Conservation (phyloP, 2,888 invertebrate species). For the Diarsia rubi region DNA sequence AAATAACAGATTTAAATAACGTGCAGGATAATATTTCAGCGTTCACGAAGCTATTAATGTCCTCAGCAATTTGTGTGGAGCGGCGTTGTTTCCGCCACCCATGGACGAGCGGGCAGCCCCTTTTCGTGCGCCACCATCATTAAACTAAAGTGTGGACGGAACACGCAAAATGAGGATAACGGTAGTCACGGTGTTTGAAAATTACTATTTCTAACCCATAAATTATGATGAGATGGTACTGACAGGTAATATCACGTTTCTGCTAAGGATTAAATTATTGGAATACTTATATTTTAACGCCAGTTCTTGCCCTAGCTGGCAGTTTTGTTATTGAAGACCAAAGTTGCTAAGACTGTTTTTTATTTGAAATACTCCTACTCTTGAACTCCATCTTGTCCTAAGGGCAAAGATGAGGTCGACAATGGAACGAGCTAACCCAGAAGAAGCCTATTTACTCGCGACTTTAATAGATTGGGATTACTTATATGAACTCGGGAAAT, state of each 20-base stretch:
- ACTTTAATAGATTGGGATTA: too few species aligned
- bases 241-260: not conserved
- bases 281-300: not conserved
- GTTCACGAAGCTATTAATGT: constrained; percentile 40
- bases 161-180: constrained; percentile 62
- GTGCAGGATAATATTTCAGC: constrained; percentile 6
- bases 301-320: not conserved
- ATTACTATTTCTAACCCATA: constrained; percentile 25
- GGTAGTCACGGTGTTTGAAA: constrained; percentile 27
- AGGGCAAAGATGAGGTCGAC: too few species aligned
- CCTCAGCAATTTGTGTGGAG: constrained; percentile 47
- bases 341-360: not conserved
- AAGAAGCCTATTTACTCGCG: too few species aligned
- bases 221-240: constrained; percentile 8
- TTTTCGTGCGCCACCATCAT: constrained; percentile 61
- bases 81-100: constrained; percentile 55
- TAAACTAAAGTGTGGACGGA: constrained; percentile 59
- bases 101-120: constrained; percentile 52
- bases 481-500: too few species aligned
- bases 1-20: constrained; percentile 15
- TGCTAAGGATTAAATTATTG: not conserved
- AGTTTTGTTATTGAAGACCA: not conserved
- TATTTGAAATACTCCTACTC: too few species aligned
- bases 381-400: too few species aligned
- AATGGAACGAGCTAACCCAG: too few species aligned